These are phyloP conservation scores for Procambarus virginalis DNA, from an alignment of 1,140 invertebrate genomes.

Conservation along the genomic window DNA sequence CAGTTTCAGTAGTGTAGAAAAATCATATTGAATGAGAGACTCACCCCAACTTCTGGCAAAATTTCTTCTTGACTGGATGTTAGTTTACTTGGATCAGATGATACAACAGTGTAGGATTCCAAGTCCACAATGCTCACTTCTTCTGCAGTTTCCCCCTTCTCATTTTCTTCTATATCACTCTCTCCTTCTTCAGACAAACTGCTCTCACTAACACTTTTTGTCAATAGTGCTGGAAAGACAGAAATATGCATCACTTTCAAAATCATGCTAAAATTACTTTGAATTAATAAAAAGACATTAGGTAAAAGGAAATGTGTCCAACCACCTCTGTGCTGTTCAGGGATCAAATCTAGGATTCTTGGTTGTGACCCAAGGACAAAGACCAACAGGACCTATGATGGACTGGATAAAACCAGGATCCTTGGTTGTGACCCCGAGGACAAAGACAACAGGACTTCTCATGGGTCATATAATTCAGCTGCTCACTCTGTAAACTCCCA, in stretches of 20 bases:
- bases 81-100: conserved; percentile 14
- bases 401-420: too few species aligned
- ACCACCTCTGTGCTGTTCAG: too few species aligned
- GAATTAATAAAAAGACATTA: too few species aligned
- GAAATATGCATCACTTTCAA: conserved; percentile 71
- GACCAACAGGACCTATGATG: too few species aligned
- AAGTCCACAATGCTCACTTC: conserved; percentile 41
- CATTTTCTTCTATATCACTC: conserved; percentile 82
- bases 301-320: too few species aligned
- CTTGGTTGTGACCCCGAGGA: too few species aligned
- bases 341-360: too few species aligned
- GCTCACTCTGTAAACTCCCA: too few species aligned
- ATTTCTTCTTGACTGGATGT: conserved; percentile 29
- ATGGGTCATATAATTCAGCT: too few species aligned
- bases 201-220: conserved; percentile 88
- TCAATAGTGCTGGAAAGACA: conserved; percentile 57
- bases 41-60: background rate
- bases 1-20: too few species aligned
- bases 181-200: conserved; percentile 84
- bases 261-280: background rate
- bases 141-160: conserved; percentile 73
- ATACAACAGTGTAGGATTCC: conserved; percentile 55
- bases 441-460: too few species aligned
- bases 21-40: background rate
- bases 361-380: too few species aligned